Evolutionary conservation across 2,797 vertebrate genomes (phyloP), one percentile per base, ranked within the genome.

Genomic region (Astyanax mexicanus): DNA sequence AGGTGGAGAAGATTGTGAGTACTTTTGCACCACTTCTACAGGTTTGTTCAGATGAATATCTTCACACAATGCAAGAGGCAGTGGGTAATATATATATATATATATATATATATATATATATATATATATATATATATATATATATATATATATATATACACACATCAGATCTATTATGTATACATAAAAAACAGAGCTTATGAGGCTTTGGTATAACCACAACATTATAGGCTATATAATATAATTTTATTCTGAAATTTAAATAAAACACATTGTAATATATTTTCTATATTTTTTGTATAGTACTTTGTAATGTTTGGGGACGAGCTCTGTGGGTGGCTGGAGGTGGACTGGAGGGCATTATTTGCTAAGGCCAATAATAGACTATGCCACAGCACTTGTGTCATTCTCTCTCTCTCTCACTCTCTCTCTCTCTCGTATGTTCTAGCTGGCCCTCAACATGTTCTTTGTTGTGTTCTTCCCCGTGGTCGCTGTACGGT

Each of bases 401-500:
- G 73, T 75, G 72, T 54, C 38, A 23, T 32, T 49, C 17, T 9
- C 54, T 61, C 29, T 68, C 27, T n/a, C n/a, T n/a, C n/a, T 9
- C 54, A 61, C 29, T 68, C 27, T 49, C 17, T 9, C 54, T 61
- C 29, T 68, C 27, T 19, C 19, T 69, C 64, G 12, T 37, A 37
- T 74, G 42, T 75, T 58, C 44, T 73, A 13, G 65, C 49, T 85
- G 73, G 81, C 64, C 80, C 74, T 69, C 66, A 71, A 32, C 62
- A 54, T 82, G 69, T 81, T 75, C 74, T 74, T 73, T 80, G 74
- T 68, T 45, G 57, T 69, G 47, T 25, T 47, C 37, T 77, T 74
- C 54, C 19, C 21, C 64, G 78, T 80, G 85, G 88, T 79, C 83
- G 64, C 78, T 49, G 65, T 81, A 72, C 35, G 72, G 69, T 69